These are phyloP conservation scores for Noturus placidus DNA, from an alignment of 2,113 vertebrate species.

Conservation along the genomic window DNA sequence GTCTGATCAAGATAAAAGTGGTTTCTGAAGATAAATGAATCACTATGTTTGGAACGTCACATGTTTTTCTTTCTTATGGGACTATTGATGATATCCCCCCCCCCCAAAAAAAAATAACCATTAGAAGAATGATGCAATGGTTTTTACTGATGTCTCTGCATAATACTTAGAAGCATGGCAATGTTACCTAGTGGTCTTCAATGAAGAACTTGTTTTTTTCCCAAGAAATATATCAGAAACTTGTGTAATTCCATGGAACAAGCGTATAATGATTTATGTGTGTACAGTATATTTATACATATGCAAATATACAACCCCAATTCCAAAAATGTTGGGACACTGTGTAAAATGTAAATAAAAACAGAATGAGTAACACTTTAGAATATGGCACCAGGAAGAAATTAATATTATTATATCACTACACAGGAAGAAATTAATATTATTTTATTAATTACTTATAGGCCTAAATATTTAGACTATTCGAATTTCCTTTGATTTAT, in stretches of 20 bases:
- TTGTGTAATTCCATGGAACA: neutral
- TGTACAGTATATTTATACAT: neutral
- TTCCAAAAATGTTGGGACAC: too few relatives aligned
- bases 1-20: neutral
- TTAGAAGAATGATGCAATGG: neutral
- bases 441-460: too few relatives aligned
- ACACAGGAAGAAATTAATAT: too few relatives aligned
- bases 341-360: too few relatives aligned
- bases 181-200: neutral
- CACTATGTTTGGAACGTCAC: neutral
- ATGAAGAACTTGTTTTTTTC: neutral
- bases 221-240: neutral
- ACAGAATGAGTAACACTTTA: too few relatives aligned
- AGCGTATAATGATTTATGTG: neutral
- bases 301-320: too few relatives aligned
- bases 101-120: conserved; percentile 27
- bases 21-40: neutral
- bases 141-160: neutral
- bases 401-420: too few relatives aligned
- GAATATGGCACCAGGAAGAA: too few relatives aligned
- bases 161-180: neutral
- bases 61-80: neutral
- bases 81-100: conserved; percentile 13
- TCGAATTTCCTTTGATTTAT: too few relatives aligned
- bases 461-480: too few relatives aligned